Percentiles rank a stretch among this genome's conserved stretches.
phyloP scores from a whole-genome alignment of 2,888 invertebrate genomes.

The Schizaphis graminum region DNA sequence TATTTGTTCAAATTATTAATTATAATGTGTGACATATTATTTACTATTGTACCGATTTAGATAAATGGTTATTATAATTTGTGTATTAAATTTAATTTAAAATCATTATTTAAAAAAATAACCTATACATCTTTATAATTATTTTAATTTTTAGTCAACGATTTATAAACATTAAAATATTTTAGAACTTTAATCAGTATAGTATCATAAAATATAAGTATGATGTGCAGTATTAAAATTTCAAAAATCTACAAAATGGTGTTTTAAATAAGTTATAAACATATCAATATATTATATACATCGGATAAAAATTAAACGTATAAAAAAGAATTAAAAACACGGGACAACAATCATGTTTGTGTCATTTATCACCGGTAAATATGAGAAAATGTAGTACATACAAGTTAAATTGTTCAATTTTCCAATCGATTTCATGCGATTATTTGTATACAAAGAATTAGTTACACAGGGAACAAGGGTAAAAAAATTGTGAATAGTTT shows the following conservation, averaged over 20 bases:
- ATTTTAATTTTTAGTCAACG: not conserved
- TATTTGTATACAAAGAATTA: slow-evolving; percentile 47
- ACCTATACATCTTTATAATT: not conserved
- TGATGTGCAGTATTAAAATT: not conserved
- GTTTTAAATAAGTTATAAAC: not conserved
- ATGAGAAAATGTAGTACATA: slow-evolving; percentile 19
- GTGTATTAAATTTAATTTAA: not conserved
- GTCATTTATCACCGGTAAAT: slow-evolving; percentile 43
- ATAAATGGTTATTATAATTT: not conserved
- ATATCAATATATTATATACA: not conserved
- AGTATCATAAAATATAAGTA: not conserved
- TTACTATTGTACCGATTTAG: not conserved
- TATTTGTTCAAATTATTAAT: not conserved
- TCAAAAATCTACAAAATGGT: not conserved
- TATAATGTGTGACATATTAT: not conserved
- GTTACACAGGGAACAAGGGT: slow-evolving; percentile 50
- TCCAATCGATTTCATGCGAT: slow-evolving; percentile 52
- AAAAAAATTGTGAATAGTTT: slow-evolving; percentile 45
- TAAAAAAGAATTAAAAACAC: slow-evolving; percentile 6
- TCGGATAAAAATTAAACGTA: not conserved
- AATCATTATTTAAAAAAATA: not conserved
- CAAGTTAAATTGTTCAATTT: slow-evolving; percentile 40
- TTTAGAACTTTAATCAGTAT: not conserved
- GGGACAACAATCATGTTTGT: not conserved
- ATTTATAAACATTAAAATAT: not conserved